phyloP scores from a whole-genome alignment of 2,888 invertebrate species.

The Drosophila nigritarsus region DNA sequence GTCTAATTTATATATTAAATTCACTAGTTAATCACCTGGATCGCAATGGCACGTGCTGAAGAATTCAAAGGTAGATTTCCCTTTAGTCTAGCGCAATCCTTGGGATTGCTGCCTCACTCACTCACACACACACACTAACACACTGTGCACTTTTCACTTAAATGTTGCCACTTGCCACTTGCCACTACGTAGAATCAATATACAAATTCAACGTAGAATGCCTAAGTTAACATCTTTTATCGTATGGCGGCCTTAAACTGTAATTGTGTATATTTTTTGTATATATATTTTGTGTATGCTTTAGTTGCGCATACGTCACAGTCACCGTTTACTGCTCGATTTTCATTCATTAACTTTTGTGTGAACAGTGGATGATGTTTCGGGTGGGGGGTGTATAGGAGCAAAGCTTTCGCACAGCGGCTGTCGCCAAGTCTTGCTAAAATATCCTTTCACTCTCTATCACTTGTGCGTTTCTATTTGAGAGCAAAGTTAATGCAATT shows the following conservation, averaged over 20 bases:
- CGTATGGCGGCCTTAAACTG: constrained; percentile 10
- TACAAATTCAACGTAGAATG: constrained; percentile 25
- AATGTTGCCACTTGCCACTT: constrained; percentile 21
- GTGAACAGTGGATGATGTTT: not conserved
- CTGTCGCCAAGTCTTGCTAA: constrained; percentile 24
- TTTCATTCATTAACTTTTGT: constrained; percentile 50
- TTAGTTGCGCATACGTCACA: constrained; percentile 46
- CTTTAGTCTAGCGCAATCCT: constrained; percentile 53
- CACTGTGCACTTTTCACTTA: constrained; percentile 15
- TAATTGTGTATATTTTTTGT: constrained; percentile 12
- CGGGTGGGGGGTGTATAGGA: not conserved
- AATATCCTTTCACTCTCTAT: constrained; percentile 56
- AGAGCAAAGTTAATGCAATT: constrained; percentile 5
- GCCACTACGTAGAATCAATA: constrained; percentile 60
- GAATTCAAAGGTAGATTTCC: constrained; percentile 74
- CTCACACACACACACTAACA: constrained; percentile 15
- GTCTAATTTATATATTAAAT: not conserved
- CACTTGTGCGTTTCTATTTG: constrained; percentile 7
- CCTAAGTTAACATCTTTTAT: constrained; percentile 66
- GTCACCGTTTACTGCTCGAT: constrained; percentile 28
- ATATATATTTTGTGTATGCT: constrained; percentile 20
- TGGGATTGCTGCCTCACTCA: constrained; percentile 35
- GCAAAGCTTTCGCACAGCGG: constrained; percentile 32
- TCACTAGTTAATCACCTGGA: constrained; percentile 80
- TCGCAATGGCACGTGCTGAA: constrained; percentile 84